These are phyloP conservation scores for Hirundichthys speculiger DNA, from an alignment of 2,113 vertebrate species.

Conservation along the genomic window DNA sequence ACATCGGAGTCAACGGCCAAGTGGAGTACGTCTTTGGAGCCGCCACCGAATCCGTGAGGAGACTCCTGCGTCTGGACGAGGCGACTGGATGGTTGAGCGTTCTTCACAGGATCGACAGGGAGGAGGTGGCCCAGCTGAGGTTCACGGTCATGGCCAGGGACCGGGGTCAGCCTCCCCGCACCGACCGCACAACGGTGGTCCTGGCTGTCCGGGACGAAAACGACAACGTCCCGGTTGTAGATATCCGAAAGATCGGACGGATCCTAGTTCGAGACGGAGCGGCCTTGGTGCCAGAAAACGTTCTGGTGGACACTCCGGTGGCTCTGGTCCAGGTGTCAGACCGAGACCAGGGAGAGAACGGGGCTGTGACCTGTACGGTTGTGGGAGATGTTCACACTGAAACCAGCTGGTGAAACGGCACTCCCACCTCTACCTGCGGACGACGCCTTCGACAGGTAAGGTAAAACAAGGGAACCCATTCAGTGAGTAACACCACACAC, in stretches of 20 bases:
- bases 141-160: conserved; percentile 92
- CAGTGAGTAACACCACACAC: not conserved
- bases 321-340: conserved; percentile 96
- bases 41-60: conserved; percentile 89
- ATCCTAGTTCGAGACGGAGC: conserved; percentile 92
- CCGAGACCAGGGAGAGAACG: conserved; percentile 94
- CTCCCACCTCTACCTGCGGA: conserved; percentile 79
- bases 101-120: conserved; percentile 92
- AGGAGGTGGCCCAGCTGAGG: conserved; percentile 93
- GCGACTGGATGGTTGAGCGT: conserved; percentile 94
- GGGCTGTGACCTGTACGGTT: conserved; percentile 94
- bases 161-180: conserved; percentile 92
- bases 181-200: conserved; percentile 91
- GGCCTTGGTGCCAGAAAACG: conserved; percentile 91
- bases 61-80: conserved; percentile 91
- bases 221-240: conserved; percentile 93
- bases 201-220: conserved; percentile 94
- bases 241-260: conserved; percentile 95
- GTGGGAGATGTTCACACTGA: conserved; percentile 96
- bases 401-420: conserved; percentile 87
- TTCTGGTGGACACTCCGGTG: conserved; percentile 93
- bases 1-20: conserved; percentile 95
- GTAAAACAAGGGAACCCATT: conserved; percentile 32
- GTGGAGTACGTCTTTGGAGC: conserved; percentile 96
- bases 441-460: conserved; percentile 87